A percentile compares a stretch with the other conserved stretches of the same genome.
phyloP scores from a whole-genome alignment of 1,140 invertebrate species.

The Drosophila ambigua region DNA sequence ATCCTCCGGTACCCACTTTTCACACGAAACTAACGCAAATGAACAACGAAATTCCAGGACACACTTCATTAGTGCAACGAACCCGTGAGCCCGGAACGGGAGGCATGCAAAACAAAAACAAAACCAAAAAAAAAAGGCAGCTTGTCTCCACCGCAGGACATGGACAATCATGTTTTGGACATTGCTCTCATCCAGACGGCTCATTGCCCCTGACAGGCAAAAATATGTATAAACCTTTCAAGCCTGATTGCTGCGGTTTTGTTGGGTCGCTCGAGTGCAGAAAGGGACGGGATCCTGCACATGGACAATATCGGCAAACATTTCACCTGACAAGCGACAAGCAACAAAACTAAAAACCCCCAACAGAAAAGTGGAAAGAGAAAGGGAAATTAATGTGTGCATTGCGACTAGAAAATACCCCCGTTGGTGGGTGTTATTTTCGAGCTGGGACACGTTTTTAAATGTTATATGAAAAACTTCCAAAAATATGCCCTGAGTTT shows the following conservation, averaged over 20 bases:
- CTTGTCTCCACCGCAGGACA: slow-evolving; percentile 34
- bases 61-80: slow-evolving; percentile 66
- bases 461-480: too few relatives aligned
- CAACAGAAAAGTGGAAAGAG: slow-evolving; percentile 1
- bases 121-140: neutral
- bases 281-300: too few relatives aligned
- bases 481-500: too few relatives aligned
- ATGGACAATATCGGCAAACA: slow-evolving; percentile 60
- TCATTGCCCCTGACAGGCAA: slow-evolving; percentile 50
- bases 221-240: slow-evolving; percentile 9
- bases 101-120: too few relatives aligned
- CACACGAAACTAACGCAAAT: slow-evolving; percentile 43
- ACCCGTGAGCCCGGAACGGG: neutral
- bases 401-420: too few relatives aligned
- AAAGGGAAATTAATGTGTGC: too few relatives aligned
- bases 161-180: slow-evolving; percentile 8
- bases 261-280: slow-evolving; percentile 17
- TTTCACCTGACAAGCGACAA: slow-evolving; percentile 33
- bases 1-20: slow-evolving; percentile 4
- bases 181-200: slow-evolving; percentile 8
- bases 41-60: slow-evolving; percentile 39
- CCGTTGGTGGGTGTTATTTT: too few relatives aligned
- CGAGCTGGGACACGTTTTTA: too few relatives aligned
- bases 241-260: slow-evolving; percentile 51
- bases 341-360: slow-evolving; percentile 12